These are phyloP conservation scores for Pygmarrhopalites habei DNA, from an alignment of 1,140 invertebrate species.

Conservation along the genomic window DNA sequence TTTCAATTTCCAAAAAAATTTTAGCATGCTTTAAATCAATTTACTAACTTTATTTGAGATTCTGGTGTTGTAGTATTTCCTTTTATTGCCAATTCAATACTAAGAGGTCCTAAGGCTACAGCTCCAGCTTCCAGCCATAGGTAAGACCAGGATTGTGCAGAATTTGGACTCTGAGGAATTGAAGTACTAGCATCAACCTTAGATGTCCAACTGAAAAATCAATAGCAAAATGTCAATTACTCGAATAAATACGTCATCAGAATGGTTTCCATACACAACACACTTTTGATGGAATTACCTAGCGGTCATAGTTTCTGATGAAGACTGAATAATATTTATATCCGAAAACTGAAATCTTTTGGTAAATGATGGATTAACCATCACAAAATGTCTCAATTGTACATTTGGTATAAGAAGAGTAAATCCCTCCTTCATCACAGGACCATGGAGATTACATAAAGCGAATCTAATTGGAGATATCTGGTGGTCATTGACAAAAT, in stretches of 20 bases:
- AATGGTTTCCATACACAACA: neutral
- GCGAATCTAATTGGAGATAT: conserved; percentile 77
- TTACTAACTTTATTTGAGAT: conserved; percentile 20
- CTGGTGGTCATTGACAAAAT: too few species aligned
- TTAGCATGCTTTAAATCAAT: neutral
- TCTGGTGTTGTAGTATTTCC: conserved; percentile 15
- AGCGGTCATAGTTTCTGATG: conserved; percentile 35
- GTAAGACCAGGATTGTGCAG: conserved; percentile 48
- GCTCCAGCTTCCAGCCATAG: conserved; percentile 89
- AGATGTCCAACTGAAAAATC: conserved; percentile 28
- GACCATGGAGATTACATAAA: conserved; percentile 88
- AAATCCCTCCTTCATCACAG: conserved; percentile 78
- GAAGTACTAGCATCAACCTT: conserved; percentile 29
- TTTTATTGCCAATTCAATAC: conserved; percentile 79
- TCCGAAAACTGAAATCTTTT: conserved; percentile 39
- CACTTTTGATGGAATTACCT: conserved; percentile 23
- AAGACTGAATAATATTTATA: conserved; percentile 36
- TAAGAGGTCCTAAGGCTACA: conserved; percentile 78
- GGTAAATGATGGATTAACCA: conserved; percentile 38
- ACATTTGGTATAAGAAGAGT: conserved; percentile 79
- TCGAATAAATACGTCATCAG: too few species aligned
- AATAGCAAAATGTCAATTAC: too few species aligned
- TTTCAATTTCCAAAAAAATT: neutral
- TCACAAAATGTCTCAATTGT: conserved; percentile 58
- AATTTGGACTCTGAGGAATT: conserved; percentile 31